Base-by-base conservation (phyloP, 2,797 vertebrate species). In the Coendou prehensilis region DNA sequence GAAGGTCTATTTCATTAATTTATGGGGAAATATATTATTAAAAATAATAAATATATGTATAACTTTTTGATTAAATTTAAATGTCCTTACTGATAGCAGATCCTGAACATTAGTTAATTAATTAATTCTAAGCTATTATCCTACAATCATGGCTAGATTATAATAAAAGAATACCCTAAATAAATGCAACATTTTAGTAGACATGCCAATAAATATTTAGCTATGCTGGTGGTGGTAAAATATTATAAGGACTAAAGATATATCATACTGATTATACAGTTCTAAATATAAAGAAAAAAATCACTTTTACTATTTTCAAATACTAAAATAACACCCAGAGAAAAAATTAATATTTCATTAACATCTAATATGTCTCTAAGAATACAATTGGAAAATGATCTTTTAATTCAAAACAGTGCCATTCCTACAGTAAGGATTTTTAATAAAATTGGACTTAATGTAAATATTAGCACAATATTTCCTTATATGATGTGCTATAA, bases 331-430 rank as follows among this genome's bases (percentile, higher is more conserved):
- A 85, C 2, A 57, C 5, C 22, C 30, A 86, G 84, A 91, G 52
- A 76, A 86, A 86, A 45, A 64, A 41, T 59, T 61, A 81, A 57
- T 64, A 67, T n/a, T 67, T 33, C 18, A 71, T 69, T n/a, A 18
- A 69, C 47, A 52, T 75, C 81, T 33, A 9, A 59, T 26, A 61
- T 26, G 3, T 57, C 14, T 57, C 41, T 59, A 26, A 88, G 91
- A 33, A 57, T 80, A 52, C n/a, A 37, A 33, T 63, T 81, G 54
- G 75, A 63, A 84, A 90, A 69, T 84, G 20, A 10, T 0, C 15
- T 89, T 30, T 87, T 84, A 57, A 80, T 73, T 91, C 86, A 91
- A 90, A 83, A 93, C 15, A 64, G 54, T 73, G 15, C 6, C 47
- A 47, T 73, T 7, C 30, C 59, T 71, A 71, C 28, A 78, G 47